phyloP scores from a whole-genome alignment of 2,113 vertebrate species.

The Tetrao urogallus region DNA sequence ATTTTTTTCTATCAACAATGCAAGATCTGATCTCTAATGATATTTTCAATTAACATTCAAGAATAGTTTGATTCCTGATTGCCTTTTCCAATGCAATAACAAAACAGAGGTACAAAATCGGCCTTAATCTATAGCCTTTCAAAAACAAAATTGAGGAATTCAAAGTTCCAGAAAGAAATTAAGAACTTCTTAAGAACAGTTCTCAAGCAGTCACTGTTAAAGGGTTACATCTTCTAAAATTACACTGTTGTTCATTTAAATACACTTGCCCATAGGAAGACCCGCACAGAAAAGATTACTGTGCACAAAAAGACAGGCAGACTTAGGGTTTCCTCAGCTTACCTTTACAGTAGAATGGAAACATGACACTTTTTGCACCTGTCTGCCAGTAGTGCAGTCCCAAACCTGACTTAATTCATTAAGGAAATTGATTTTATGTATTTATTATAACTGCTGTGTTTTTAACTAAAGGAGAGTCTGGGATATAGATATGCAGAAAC shows the following conservation, averaged over 20 bases:
- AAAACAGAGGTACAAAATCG: neutral
- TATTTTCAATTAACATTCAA: neutral
- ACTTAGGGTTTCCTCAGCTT: constrained; percentile 7
- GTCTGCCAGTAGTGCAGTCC: constrained; percentile 87
- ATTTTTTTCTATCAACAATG: neutral
- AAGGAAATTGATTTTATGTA: constrained; percentile 62
- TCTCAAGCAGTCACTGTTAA: neutral
- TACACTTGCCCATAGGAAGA: neutral
- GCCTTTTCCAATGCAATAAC: neutral
- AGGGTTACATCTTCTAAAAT: neutral
- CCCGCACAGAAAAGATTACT: neutral
- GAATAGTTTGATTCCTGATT: neutral
- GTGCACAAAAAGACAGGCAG: neutral
- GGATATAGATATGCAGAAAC: neutral
- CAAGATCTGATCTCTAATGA: neutral
- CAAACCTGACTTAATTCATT: constrained; percentile 82
- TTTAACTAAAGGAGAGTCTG: neutral
- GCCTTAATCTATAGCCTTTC: neutral
- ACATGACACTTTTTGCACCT: constrained; percentile 86
- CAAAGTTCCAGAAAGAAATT: neutral
- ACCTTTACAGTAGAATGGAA: constrained; percentile 97
- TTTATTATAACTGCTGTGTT: neutral
- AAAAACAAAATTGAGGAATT: neutral
- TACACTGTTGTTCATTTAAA: neutral
- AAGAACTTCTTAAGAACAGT: neutral